Evolutionary conservation across 92 coral and sea anemone species (phyloP), one percentile per base, ranked within the genome.

Genomic region (Umimayanthus chanpuru): DNA sequence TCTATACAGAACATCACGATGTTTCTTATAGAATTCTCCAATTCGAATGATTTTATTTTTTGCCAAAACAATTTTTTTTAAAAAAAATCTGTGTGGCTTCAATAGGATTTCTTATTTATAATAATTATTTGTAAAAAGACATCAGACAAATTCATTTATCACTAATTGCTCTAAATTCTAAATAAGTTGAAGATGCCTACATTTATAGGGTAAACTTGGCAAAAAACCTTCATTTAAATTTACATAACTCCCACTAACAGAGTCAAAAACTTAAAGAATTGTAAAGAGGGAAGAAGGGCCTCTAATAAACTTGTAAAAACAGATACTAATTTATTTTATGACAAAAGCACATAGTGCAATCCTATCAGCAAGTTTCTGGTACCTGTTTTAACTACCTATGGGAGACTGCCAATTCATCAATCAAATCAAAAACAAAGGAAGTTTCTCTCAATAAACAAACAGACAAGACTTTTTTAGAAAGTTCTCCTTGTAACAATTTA

Each of bases 361-460:
- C 7, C 86, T 81, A 2, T 50, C 5, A 41, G 8, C 1, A 7
- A n/a, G 39, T 68, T 50, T 44, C 87, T 70, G 87, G 87, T 83
- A 83, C 87, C 87, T 43, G 87, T 73, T 38, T 1, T 3, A n/a
- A 32, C 82, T 64, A 56, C 49, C 71, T 81, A 29, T 83, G 36
- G 44, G 29, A 71, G 20, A 70, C 29, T 68, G 77, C 43, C 87
- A 70, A 29, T 68, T 70, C 66, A 83, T 47, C 40, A 41, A 1
- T 26, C 2, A 25, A 49, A n/a, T 66, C 65, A 70, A 83, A 11
- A 83, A 70, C 44, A 55, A 53, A 53, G 58, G 58, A 12, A 81
- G n/a, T 32, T 81, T 39, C 55, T 28, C 5, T 26, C 2, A 39
- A 70, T 29, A 40, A 14, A 36, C 49, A 40, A 14, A 36, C 56